phyloP scores from a whole-genome alignment of 2,888 invertebrate species.

The Pyrochroa serraticornis region DNA sequence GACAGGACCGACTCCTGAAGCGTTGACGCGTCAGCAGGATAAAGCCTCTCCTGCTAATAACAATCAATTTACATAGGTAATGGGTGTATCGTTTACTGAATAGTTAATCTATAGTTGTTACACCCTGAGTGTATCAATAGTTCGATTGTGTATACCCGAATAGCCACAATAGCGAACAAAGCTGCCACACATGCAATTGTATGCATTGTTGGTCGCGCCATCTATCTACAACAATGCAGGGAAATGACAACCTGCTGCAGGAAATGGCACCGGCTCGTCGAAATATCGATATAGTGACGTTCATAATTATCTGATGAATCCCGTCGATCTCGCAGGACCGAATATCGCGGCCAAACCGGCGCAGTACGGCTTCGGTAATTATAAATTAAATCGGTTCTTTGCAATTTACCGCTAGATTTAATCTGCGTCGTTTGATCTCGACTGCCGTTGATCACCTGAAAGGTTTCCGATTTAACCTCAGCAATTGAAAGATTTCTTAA shows the following conservation, averaged over 20 bases:
- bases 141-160: conserved; percentile 52
- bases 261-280: conserved; percentile 41
- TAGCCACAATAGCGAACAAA: conserved; percentile 53
- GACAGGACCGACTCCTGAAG: neutral
- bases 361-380: conserved; percentile 51
- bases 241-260: conserved; percentile 51
- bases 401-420: conserved; percentile 48
- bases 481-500: conserved; percentile 53
- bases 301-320: neutral
- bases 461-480: conserved; percentile 50
- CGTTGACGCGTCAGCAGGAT: conserved; percentile 29
- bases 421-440: conserved; percentile 52
- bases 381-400: conserved; percentile 52
- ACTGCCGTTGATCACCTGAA: conserved; percentile 52
- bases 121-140: conserved; percentile 56
- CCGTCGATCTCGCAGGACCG: neutral
- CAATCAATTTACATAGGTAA: conserved; percentile 56
- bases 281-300: conserved; percentile 12
- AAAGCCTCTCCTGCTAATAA: conserved; percentile 45
- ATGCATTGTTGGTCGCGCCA: conserved; percentile 52
- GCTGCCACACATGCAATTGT: conserved; percentile 55
- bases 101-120: conserved; percentile 57
- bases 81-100: conserved; percentile 57
- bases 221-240: conserved; percentile 52
- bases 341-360: neutral